Conservation (phyloP, 2,113 vertebrate species). For the Tachycineta bicolor region DNA sequence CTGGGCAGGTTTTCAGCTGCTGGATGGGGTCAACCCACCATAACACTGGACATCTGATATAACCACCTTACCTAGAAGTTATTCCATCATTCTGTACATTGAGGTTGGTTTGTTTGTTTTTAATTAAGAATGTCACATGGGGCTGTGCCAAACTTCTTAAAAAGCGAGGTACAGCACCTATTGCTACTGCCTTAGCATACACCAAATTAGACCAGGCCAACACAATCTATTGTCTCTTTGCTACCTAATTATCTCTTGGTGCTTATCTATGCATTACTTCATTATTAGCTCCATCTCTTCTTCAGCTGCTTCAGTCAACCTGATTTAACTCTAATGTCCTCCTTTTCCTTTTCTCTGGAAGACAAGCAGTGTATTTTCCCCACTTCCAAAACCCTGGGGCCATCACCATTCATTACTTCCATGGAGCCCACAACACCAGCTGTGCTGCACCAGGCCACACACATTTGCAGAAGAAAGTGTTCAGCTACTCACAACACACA, state of each 20-base stretch:
- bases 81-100: not conserved
- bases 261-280: not conserved
- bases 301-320: not conserved
- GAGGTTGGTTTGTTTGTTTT: not conserved
- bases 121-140: not conserved
- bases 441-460: not conserved
- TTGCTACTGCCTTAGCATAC: not conserved
- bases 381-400: not conserved
- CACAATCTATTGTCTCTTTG: not conserved
- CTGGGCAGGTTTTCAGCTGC: not conserved
- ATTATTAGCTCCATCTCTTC: not conserved
- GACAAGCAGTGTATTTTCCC: not conserved
- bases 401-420: not conserved
- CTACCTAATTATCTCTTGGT: not conserved
- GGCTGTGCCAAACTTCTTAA: not conserved
- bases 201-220: not conserved
- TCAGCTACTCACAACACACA: not conserved
- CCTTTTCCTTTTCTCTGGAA: not conserved
- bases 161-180: not conserved
- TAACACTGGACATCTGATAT: fast-evolving
- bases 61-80: not conserved
- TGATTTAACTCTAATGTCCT: not conserved
- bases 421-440: not conserved
- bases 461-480: not conserved
- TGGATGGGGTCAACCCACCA: not conserved